Conservation (phyloP, 2,888 invertebrate species). For the Synergus umbraculus region DNA sequence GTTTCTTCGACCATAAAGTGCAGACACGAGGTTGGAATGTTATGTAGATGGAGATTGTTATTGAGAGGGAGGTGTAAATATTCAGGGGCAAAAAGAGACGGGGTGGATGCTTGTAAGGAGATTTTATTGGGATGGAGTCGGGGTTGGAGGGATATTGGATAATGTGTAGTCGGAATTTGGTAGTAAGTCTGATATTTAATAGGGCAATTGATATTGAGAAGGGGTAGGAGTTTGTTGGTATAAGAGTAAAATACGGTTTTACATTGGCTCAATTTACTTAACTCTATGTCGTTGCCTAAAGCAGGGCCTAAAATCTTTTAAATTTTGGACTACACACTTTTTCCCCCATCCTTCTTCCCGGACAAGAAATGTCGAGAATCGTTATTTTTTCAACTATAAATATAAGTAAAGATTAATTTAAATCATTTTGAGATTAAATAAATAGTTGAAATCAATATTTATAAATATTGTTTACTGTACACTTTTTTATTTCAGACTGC, state of each 20-base stretch:
- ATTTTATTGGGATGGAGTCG: not conserved
- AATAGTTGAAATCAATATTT: too few relatives aligned
- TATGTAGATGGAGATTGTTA: conserved; percentile 7
- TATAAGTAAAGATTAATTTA: too few relatives aligned
- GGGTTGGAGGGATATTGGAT: not conserved
- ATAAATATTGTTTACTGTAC: too few relatives aligned
- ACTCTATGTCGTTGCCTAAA: not conserved
- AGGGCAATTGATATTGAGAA: not conserved
- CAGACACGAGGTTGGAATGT: conserved; percentile 22
- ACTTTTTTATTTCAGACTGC: too few relatives aligned
- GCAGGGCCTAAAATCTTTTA: too few relatives aligned
- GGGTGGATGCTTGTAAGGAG: not conserved
- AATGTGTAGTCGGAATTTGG: not conserved
- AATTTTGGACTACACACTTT: too few relatives aligned
- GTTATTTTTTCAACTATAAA: too few relatives aligned
- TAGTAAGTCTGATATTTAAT: not conserved
- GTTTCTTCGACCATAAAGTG: not conserved
- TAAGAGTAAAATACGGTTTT: not conserved
- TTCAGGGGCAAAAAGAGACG: not conserved
- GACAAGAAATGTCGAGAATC: too few relatives aligned
- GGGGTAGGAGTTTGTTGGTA: not conserved
- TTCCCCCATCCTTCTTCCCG: too few relatives aligned
- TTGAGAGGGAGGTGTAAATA: conserved; percentile 25
- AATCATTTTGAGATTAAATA: too few relatives aligned
- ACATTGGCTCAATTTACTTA: not conserved